Base-by-base conservation (phyloP, 2,888 invertebrate genomes). In the Strigamia crassipes region DNA sequence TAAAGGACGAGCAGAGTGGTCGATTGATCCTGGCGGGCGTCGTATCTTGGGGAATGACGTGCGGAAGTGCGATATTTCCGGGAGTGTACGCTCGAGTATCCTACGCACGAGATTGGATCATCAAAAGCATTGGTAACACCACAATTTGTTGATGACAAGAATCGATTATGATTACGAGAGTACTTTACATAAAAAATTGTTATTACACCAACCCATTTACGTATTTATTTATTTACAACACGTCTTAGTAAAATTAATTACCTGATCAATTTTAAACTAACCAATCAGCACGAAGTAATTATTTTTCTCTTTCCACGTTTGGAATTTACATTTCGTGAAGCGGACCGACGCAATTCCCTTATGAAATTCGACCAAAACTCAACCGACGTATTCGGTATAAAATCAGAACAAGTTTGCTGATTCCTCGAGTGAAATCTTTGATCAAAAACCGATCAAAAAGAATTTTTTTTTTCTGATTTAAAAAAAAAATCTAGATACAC, bases 71-170 rank as follows among this genome's bases (percentile, higher is more conserved):
- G 15, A 12, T 42, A 4, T 80, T 15, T 18, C 80, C 80, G 12
- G 80, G 80, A 10, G 80, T 80, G 2, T 80, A 80, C 27, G 80
- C 80, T 21, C 9, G 23, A 51, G 80, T 80, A 23, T 51, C 51
- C 12, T 80, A 31, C 27, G 80, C 80, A 2, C 31, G 18, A 21
- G 12, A 51, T 51, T 80, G 80, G 80, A 80, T 80, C 73, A 12
- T 73, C n/a, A 13, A 73, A 9, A 73, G 12, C 31, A 73, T 73
- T 31, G 73, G 73, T n/a, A 73, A 73, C n/a, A 31, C 73, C 9
- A 73, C 13, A 0, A 73, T 73, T 73, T 73, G 73, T 73, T 73
- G n/a, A 61, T 10, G 23, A 61, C 3, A 21, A 2, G 5, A 21
- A 61, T 21, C 23, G 18, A 21, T 66, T 21, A 23, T 66, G n/a